phyloP scores from a whole-genome alignment of 2,113 vertebrate genomes.

The Apteryx owenii region DNA sequence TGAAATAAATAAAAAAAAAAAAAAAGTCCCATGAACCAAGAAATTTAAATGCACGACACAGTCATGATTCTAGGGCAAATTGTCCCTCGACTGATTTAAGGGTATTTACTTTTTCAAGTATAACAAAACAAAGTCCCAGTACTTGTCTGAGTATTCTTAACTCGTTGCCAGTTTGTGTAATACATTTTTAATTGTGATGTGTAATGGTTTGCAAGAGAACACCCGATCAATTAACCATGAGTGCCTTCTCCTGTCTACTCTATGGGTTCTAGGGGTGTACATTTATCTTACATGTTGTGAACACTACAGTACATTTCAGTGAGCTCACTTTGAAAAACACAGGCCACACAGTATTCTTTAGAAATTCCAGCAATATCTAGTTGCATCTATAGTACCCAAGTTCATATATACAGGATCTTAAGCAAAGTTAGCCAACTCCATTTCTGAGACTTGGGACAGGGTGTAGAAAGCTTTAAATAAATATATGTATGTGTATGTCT shows the following conservation, averaged over 20 bases:
- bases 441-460: slow-evolving; percentile 6
- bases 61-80: background rate
- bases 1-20: slow-evolving; percentile 28
- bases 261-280: slow-evolving; percentile 40
- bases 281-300: slow-evolving; percentile 67
- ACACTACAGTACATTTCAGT: slow-evolving; percentile 45
- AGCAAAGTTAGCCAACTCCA: slow-evolving; percentile 20
- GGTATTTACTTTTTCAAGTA: slow-evolving; percentile 21
- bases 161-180: slow-evolving; percentile 71
- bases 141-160: slow-evolving; percentile 59
- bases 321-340: slow-evolving; percentile 50
- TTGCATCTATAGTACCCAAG: slow-evolving; percentile 17
- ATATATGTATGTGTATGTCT: background rate
- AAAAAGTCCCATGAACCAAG: slow-evolving; percentile 3
- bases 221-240: slow-evolving; percentile 84
- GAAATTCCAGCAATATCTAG: slow-evolving; percentile 63
- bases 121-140: slow-evolving; percentile 37
- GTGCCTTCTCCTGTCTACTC: slow-evolving; percentile 74
- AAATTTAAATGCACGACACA: slow-evolving; percentile 54
- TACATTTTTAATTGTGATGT: slow-evolving; percentile 84
- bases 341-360: slow-evolving; percentile 60
- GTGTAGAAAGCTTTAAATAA: slow-evolving; percentile 30
- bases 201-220: slow-evolving; percentile 81
- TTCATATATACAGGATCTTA: slow-evolving; percentile 27
- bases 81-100: background rate